These are phyloP conservation scores for Boloria euphrosyne DNA, from an alignment of 2,888 invertebrate genomes.

Conservation along the genomic window DNA sequence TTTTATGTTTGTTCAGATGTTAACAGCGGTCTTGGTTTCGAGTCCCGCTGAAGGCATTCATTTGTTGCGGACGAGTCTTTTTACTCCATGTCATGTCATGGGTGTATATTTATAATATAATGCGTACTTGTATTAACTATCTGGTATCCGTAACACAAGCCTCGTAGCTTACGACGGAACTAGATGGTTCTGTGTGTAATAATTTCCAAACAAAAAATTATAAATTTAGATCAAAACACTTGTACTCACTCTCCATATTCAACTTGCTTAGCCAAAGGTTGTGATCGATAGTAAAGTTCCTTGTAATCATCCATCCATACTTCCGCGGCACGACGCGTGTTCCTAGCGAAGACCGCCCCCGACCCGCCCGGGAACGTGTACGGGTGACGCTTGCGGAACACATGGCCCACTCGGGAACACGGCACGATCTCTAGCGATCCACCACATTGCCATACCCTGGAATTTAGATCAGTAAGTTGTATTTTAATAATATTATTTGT, in stretches of 20 bases:
- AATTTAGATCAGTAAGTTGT: conserved; percentile 28
- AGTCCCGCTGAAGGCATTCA: no score
- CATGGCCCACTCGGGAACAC: conserved; percentile 97
- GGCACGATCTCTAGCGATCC: conserved; percentile 98
- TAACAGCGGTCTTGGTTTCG: no score
- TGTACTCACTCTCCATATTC: conserved; percentile 92
- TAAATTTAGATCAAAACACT: background rate
- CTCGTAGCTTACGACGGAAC: no score
- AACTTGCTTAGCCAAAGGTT: conserved; percentile 93
- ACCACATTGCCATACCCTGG: conserved; percentile 98
- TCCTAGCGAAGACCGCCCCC: conserved; percentile 97
- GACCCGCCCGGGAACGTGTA: conserved; percentile 99
- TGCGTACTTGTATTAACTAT: no score
- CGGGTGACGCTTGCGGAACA: conserved; percentile 97
- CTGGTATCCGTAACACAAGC: no score
- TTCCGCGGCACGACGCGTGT: conserved; percentile 98
- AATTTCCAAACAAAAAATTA: no score
- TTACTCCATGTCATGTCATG: no score
- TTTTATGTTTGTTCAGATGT: no score
- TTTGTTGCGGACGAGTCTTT: no score
- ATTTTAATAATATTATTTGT: background rate
- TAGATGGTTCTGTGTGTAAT: no score
- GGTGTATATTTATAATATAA: no score
- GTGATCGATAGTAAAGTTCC: conserved; percentile 96
- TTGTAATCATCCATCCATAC: conserved; percentile 99